Evolutionary conservation across 2,113 vertebrate genomes (phyloP).

Genomic region (Chloropsis hardwickii): DNA sequence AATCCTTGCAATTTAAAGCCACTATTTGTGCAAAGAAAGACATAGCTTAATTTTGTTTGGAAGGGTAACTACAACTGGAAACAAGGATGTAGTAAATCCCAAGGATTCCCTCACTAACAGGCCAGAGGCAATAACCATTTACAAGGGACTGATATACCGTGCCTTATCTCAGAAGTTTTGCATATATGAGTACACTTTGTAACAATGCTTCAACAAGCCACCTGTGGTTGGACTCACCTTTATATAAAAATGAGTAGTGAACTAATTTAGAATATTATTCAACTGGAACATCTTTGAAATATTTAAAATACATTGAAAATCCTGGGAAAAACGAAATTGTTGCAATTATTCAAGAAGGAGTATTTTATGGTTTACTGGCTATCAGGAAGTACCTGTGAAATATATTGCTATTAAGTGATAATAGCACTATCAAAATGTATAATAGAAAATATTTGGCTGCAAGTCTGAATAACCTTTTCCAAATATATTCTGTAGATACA

Average conservation of each 20-base stretch:
- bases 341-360: background rate
- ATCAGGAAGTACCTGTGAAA: background rate
- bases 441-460: background rate
- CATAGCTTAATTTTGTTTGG: background rate
- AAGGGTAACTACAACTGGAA: background rate
- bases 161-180: background rate
- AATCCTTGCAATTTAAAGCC: background rate
- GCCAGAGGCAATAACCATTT: background rate
- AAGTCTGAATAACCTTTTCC: constrained; percentile 9
- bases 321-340: background rate
- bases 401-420: background rate
- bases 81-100: background rate
- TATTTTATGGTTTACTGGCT: background rate
- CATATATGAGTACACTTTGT: background rate
- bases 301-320: background rate
- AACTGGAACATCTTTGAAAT: background rate
- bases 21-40: background rate
- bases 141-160: background rate
- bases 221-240: background rate
- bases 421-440: background rate
- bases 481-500: background rate
- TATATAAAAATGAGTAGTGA: background rate
- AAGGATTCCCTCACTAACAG: background rate
- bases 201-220: background rate
- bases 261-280: background rate